A percentile compares a stretch with the other conserved stretches of the same genome.
Conservation (phyloP, 2,888 invertebrate genomes). For the Dasypogon diadema region DNA sequence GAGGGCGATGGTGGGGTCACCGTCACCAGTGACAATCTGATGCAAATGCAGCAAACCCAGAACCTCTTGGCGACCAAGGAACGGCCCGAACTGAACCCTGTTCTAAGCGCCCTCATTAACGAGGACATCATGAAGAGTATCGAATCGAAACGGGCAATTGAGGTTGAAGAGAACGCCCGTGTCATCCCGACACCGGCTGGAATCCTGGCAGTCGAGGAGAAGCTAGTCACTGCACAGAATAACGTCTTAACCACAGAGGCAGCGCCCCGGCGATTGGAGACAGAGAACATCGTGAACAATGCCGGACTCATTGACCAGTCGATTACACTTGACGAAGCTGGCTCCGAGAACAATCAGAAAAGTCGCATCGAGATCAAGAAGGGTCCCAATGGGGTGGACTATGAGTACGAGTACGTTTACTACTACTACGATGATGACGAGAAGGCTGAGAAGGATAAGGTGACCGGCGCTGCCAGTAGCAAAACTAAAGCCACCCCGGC, state of each 20-base stretch:
- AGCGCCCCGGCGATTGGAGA: background rate
- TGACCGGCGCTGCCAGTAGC: background rate
- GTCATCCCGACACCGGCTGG: conserved; percentile 50
- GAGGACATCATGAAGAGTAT: conserved; percentile 71
- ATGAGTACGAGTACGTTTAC: conserved; percentile 92
- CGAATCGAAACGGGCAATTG: conserved; percentile 68
- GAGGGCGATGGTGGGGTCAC: conserved; percentile 65
- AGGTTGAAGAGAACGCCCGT: conserved; percentile 63
- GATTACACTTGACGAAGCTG: conserved; percentile 74
- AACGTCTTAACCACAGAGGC: conserved; percentile 13
- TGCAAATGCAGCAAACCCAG: conserved; percentile 62
- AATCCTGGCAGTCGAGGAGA: background rate
- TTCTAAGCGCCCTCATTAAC: conserved; percentile 69
- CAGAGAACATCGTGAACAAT: conserved; percentile 58
- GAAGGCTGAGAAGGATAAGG: conserved; percentile 59
- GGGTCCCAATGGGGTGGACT: conserved; percentile 90
- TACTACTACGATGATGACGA: conserved; percentile 91
- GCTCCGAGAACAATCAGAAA: conserved; percentile 77
- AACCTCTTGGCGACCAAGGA: conserved; percentile 67
- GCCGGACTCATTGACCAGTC: conserved; percentile 69
- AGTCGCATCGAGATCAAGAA: conserved; percentile 87
- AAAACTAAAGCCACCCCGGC: conserved; percentile 72
- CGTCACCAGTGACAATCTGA: conserved; percentile 57
- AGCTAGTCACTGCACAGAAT: background rate
- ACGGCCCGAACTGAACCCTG: conserved; percentile 67